phyloP scores from a whole-genome alignment of 2,888 invertebrate species.

The Aspidapion aeneum region DNA sequence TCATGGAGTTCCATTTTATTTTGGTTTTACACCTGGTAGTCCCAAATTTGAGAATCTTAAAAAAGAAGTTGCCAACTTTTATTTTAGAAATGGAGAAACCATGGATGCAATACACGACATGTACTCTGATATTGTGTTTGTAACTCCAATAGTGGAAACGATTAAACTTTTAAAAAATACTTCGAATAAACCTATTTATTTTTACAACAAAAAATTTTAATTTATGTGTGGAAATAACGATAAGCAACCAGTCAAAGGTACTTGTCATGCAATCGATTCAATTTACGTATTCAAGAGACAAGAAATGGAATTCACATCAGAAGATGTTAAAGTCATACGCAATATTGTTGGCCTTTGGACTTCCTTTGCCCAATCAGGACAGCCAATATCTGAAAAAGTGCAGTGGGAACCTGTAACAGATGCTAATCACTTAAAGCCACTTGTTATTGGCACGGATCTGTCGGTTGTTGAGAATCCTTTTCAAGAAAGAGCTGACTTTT shows the following conservation, averaged over 20 bases:
- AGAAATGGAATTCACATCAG: background rate
- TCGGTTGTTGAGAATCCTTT: background rate
- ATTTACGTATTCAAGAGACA: background rate
- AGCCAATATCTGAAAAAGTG: background rate
- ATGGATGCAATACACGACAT: background rate
- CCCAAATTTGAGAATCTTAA: background rate
- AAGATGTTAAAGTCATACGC: background rate
- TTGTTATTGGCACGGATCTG: background rate
- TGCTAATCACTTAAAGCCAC: background rate
- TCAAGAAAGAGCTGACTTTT: background rate
- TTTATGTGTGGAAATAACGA: background rate
- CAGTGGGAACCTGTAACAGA: background rate
- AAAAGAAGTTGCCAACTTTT: background rate
- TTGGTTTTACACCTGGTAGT: background rate
- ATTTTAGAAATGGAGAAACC: constrained; percentile 11
- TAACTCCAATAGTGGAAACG: constrained; percentile 13
- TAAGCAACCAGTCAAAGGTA: too few species aligned
- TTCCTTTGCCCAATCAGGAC: background rate
- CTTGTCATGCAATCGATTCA: background rate
- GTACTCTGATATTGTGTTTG: constrained; percentile 11
- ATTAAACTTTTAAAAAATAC: constrained; percentile 4
- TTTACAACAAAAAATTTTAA: constrained; percentile 7
- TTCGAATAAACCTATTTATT: constrained; percentile 10
- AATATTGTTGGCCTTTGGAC: background rate
- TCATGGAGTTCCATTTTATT: background rate